Conservation (phyloP, 2,113 vertebrate species). For the Caloenas nicobarica region DNA sequence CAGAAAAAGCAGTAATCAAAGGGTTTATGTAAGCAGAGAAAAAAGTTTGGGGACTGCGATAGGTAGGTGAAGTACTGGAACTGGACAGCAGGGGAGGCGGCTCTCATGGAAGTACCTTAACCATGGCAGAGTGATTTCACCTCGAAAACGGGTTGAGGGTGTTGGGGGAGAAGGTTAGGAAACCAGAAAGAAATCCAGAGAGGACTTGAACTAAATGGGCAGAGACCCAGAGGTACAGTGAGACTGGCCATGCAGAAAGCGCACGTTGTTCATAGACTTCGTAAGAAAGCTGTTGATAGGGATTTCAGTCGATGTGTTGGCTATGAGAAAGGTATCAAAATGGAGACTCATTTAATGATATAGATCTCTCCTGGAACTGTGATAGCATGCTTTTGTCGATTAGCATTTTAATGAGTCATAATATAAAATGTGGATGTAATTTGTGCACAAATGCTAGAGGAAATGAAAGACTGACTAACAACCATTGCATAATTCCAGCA, state of each 20-base stretch:
- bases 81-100: background rate
- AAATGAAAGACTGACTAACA: slow-evolving; percentile 60
- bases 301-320: background rate
- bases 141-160: background rate
- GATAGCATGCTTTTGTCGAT: background rate
- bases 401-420: slow-evolving; percentile 63
- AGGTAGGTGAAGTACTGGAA: background rate
- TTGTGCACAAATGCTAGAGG: slow-evolving; percentile 52
- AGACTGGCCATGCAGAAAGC: background rate
- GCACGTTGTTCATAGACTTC: background rate
- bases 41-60: background rate
- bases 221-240: background rate
- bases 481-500: slow-evolving; percentile 40
- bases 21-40: background rate
- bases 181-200: background rate
- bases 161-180: background rate
- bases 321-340: background rate
- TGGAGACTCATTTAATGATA: background rate
- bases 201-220: background rate
- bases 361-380: background rate
- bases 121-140: background rate
- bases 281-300: background rate
- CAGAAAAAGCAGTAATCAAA: background rate
- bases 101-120: background rate
- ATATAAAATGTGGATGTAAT: slow-evolving; percentile 50